These are phyloP conservation scores for Andrena trimmerana DNA, from an alignment of 2,888 invertebrate species.

Conservation along the genomic window DNA sequence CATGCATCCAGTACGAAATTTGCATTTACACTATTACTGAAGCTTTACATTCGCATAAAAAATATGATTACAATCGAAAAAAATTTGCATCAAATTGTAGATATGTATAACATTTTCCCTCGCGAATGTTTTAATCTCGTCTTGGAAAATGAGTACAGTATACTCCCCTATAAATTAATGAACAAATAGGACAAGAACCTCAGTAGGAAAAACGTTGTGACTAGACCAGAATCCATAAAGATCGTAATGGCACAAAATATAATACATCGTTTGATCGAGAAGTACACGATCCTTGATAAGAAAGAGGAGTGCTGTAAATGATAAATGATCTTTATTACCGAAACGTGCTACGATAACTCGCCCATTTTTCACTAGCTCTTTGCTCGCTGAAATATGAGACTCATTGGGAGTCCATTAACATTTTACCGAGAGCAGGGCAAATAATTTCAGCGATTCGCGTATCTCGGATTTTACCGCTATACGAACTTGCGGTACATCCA, in stretches of 20 bases:
- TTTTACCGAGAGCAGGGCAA: neutral
- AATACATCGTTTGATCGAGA: neutral
- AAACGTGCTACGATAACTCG: conserved; percentile 18
- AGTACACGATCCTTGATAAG: neutral
- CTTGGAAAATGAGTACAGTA: neutral
- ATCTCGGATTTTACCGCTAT: conserved; percentile 26
- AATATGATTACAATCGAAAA: too few species aligned
- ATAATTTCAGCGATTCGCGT: conserved; percentile 23
- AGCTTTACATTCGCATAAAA: too few species aligned
- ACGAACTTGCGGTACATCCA: conserved; percentile 19
- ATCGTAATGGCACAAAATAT: neutral
- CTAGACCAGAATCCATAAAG: neutral
- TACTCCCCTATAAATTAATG: neutral
- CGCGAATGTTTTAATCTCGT: neutral
- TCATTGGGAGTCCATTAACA: conserved; percentile 20
- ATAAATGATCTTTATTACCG: conserved; percentile 9
- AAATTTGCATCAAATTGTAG: neutral
- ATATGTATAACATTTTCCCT: neutral
- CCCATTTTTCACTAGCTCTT: conserved; percentile 4
- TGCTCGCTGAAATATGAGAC: neutral
- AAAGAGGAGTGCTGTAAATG: neutral
- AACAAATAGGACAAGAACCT: neutral
- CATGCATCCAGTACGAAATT: too few species aligned
- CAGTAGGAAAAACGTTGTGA: too few species aligned
- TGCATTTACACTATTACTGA: too few species aligned